These are phyloP conservation scores for Caenorhabditis auriculariae DNA, from an alignment of 2,888 invertebrate species.

Conservation along the genomic window DNA sequence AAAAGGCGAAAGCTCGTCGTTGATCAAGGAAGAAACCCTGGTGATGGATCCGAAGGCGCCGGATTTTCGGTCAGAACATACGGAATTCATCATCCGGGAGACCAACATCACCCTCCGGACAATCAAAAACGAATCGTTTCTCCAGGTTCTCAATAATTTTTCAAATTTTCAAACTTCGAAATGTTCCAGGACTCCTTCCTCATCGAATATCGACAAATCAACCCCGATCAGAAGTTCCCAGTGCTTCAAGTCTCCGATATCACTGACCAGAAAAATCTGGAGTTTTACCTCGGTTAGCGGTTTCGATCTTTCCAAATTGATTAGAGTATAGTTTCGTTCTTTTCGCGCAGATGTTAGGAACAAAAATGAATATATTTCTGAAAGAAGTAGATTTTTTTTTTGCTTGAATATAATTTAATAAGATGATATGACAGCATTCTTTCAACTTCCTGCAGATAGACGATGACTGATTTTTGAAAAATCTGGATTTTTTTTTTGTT, in stretches of 20 bases:
- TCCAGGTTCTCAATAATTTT: conserved; percentile 40
- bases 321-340: not conserved
- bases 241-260: conserved; percentile 59
- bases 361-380: too few relatives aligned
- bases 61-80: conserved; percentile 34
- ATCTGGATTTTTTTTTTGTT: too few relatives aligned
- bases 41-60: conserved; percentile 55
- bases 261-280: conserved; percentile 55
- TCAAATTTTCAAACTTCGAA: conserved; percentile 5
- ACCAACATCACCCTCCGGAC: conserved; percentile 58
- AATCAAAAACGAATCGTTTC: conserved; percentile 47
- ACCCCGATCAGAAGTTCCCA: conserved; percentile 56
- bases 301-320: not conserved
- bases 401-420: too few relatives aligned
- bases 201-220: conserved; percentile 55
- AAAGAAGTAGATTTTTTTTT: too few relatives aligned
- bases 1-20: conserved; percentile 42
- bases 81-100: conserved; percentile 43
- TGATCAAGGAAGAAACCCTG: conserved; percentile 58
- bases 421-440: too few relatives aligned
- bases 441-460: too few relatives aligned
- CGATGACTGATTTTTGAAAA: too few relatives aligned
- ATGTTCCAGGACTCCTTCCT: conserved; percentile 42
- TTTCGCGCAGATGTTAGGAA: not conserved
- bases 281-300: conserved; percentile 51